Evolutionary conservation across 2,888 invertebrate genomes (phyloP).

Genomic region (Chrysopilus asiliformis): DNA sequence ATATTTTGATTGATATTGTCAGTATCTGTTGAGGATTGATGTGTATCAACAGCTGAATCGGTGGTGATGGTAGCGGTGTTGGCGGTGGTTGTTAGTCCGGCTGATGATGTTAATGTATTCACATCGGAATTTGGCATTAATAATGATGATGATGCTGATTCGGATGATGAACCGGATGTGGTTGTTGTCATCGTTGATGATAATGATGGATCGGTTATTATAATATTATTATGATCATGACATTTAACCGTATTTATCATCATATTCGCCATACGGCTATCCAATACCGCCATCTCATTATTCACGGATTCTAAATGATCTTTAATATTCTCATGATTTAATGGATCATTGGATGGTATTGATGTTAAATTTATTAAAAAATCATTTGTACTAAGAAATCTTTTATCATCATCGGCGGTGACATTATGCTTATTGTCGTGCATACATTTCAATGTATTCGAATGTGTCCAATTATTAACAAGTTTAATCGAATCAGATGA

Average conservation of each 20-base stretch:
- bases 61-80: too few species aligned
- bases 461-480: too few species aligned
- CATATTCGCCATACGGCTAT: constrained; percentile 46
- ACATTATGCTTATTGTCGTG: not conserved
- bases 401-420: not conserved
- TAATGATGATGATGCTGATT: constrained; percentile 4
- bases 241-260: constrained; percentile 25
- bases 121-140: constrained; percentile 8
- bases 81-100: constrained; percentile 17
- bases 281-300: constrained; percentile 41
- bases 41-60: too few species aligned
- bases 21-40: too few species aligned
- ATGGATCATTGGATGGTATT: constrained; percentile 18
- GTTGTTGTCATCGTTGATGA: constrained; percentile 17
- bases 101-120: not conserved
- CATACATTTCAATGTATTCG: too few species aligned
- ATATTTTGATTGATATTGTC: too few species aligned
- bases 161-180: not conserved
- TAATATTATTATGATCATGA: constrained; percentile 26
- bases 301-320: constrained; percentile 36
- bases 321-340: constrained; percentile 24
- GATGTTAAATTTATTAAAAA: too few species aligned
- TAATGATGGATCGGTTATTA: too few species aligned
- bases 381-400: too few species aligned
- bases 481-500: constrained; percentile 2